These are phyloP conservation scores for Salticus scenicus DNA, from an alignment of 2,888 invertebrate species.

Conservation along the genomic window DNA sequence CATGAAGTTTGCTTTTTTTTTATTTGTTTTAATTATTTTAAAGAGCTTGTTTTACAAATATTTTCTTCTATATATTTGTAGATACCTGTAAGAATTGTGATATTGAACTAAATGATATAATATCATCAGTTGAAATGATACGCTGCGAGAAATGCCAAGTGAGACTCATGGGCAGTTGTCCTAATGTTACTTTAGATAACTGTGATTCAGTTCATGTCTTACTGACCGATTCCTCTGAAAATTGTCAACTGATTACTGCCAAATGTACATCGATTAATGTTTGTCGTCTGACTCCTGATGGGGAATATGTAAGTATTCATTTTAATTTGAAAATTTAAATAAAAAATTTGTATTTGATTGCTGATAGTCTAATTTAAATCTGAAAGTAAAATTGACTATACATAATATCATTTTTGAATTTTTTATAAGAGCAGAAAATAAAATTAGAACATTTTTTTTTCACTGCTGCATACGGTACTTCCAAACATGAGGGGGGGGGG, in stretches of 20 bases:
- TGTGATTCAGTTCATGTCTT: conserved; percentile 37
- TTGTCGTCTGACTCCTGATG: conserved; percentile 36
- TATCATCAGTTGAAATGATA: conserved; percentile 48
- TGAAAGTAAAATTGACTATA: too few relatives aligned
- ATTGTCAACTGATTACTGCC: conserved; percentile 28
- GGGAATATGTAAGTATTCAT: conserved; percentile 44
- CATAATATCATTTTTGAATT: neutral
- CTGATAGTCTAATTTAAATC: neutral
- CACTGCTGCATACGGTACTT: too few relatives aligned
- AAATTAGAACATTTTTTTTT: neutral
- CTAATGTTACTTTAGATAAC: conserved; percentile 34
- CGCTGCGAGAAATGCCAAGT: conserved; percentile 32
- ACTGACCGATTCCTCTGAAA: neutral
- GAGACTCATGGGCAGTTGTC: too few relatives aligned
- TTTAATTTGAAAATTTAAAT: too few relatives aligned
- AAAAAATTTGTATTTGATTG: too few relatives aligned
- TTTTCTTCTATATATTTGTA: too few relatives aligned
- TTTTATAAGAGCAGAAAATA: neutral
- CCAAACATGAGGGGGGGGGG: too few relatives aligned
- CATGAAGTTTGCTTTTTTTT: too few relatives aligned
- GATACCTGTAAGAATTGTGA: conserved; percentile 22
- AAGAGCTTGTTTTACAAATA: too few relatives aligned
- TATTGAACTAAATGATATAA: conserved; percentile 23
- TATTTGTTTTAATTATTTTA: neutral
- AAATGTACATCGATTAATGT: conserved; percentile 41